Base-by-base conservation (phyloP, 2,797 vertebrate species). In the Chelmon rostratus region DNA sequence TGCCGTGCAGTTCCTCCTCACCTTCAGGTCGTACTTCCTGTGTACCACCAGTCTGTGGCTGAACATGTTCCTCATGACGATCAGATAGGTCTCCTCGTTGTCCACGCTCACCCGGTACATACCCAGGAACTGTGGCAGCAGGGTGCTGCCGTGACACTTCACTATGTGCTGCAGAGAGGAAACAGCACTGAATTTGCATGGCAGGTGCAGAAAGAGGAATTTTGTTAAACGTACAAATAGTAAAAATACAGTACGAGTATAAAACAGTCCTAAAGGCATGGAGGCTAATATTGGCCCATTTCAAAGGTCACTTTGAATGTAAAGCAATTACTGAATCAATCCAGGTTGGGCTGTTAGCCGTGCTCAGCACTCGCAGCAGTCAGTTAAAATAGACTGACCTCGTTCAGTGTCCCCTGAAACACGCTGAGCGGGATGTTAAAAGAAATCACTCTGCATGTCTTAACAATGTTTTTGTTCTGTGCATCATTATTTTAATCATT, bases 51-150 rank as follows among this genome's bases (percentile, higher is more conserved):
- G 96, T 50, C 97, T 95, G 93, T 98, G 98, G 92, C 97, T 98
- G 88, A 99, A 98, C 92, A 97, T 97, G 93, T 98, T 98, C 89
- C 98, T 96, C 97, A 98, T 99, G 76, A 98, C 96, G 3, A 98
- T 96, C 91, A 98, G 94, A 91, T 98, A 99, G 16, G 95, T 96
- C 88, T 99, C 97, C 91, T 98, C 98, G 0, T 93, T 98, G 84
- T 99, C 98, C 90, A 99, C 98, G 0, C 95, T 96, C 15, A 98
- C 95, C 0, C 98, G 96, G 94, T 98, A 98, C 98, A 99, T 99
- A 0, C 98, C 97, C 91, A 99, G 92, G 90, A 99, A 98, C 85
- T 98, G 97, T 0, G 98, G 98, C 87, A 99, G 94, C 78, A 99
- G 94, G 0, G 97, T 99, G 93, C 85, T 97, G 40, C 97, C 97